Evolutionary conservation across 2,888 invertebrate genomes (phyloP).

Genomic region (Epirrita christyi): DNA sequence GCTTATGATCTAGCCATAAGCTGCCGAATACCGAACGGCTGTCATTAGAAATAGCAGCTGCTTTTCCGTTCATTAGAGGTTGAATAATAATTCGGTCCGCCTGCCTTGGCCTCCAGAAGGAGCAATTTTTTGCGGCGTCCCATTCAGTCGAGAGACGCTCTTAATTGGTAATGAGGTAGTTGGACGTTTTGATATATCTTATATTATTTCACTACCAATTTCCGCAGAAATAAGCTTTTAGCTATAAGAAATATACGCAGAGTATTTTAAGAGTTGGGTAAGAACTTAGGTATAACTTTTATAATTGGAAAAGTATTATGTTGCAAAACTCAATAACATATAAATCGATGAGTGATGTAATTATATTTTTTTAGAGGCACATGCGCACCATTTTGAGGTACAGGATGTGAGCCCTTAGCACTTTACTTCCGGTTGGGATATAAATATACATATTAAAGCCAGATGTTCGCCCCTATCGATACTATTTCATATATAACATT

Average conservation of each 20-base stretch:
- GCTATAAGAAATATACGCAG: no score
- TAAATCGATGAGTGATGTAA: no score
- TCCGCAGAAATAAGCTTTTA: no score
- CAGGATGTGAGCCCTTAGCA: slow-evolving; percentile 69
- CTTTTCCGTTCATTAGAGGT: slow-evolving; percentile 55
- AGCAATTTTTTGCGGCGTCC: neutral
- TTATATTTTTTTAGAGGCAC: slow-evolving; percentile 34
- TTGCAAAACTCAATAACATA: no score
- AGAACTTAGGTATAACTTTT: no score
- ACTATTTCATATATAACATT: slow-evolving; percentile 2
- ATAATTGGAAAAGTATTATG: no score
- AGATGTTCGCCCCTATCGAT: slow-evolving; percentile 68
- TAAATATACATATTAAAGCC: slow-evolving; percentile 72
- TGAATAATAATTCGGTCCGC: slow-evolving; percentile 40
- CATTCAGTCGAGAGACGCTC: no score
- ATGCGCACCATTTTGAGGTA: slow-evolving; percentile 50
- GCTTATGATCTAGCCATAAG: slow-evolving; percentile 46
- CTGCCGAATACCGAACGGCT: slow-evolving; percentile 45
- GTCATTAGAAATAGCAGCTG: slow-evolving; percentile 67
- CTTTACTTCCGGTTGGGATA: slow-evolving; percentile 71
- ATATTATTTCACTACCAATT: no score
- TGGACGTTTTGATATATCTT: no score
- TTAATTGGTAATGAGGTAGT: no score
- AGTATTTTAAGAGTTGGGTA: no score
- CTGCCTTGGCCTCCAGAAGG: no score